These are phyloP conservation scores for Spongilla lacustris DNA, from an alignment of 37 sponge, comb jelly and placozoan genomes.

Conservation along the genomic window DNA sequence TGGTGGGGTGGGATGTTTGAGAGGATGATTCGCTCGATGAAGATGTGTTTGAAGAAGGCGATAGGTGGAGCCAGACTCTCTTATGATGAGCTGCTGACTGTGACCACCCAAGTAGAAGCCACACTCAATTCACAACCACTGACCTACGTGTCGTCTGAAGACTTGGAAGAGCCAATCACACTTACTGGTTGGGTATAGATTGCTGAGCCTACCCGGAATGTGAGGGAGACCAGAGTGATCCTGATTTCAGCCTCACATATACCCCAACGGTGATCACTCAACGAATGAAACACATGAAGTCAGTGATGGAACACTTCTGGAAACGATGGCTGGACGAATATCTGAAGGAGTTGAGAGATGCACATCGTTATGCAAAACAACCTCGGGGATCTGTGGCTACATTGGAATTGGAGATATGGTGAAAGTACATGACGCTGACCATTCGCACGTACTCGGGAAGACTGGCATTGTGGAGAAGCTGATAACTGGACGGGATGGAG, in stretches of 20 bases:
- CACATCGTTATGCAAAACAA: slow-evolving; percentile 2
- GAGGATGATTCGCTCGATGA: slow-evolving; percentile 22
- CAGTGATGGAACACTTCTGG: slow-evolving; percentile 19
- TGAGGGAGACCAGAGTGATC: not conserved
- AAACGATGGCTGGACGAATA: slow-evolving; percentile 36
- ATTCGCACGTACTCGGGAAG: slow-evolving; percentile 9
- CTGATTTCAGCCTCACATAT: not conserved
- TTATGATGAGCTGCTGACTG: slow-evolving; percentile 43
- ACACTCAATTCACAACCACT: slow-evolving; percentile 48
- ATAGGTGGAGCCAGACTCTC: slow-evolving; percentile 36
- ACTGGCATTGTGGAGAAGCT: not conserved
- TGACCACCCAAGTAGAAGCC: slow-evolving; percentile 23
- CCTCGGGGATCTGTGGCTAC: not conserved
- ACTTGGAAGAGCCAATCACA: slow-evolving; percentile 50
- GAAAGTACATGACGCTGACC: slow-evolving; percentile 6
- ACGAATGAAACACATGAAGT: slow-evolving; percentile 27
- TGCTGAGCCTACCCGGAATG: slow-evolving; percentile 25
- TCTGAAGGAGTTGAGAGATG: slow-evolving; percentile 13
- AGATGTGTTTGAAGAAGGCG: slow-evolving; percentile 26
- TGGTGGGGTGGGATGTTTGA: slow-evolving; percentile 45
- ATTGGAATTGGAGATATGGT: slow-evolving; percentile 23
- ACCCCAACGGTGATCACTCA: not conserved
- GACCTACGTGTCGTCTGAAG: slow-evolving; percentile 42
- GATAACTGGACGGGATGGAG: slow-evolving; percentile 26
- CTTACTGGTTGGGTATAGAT: slow-evolving; percentile 18